Evolutionary conservation across 1,140 invertebrate genomes (phyloP), one percentile per base, ranked within the genome.

Genomic region (Cydia strobilella): DNA sequence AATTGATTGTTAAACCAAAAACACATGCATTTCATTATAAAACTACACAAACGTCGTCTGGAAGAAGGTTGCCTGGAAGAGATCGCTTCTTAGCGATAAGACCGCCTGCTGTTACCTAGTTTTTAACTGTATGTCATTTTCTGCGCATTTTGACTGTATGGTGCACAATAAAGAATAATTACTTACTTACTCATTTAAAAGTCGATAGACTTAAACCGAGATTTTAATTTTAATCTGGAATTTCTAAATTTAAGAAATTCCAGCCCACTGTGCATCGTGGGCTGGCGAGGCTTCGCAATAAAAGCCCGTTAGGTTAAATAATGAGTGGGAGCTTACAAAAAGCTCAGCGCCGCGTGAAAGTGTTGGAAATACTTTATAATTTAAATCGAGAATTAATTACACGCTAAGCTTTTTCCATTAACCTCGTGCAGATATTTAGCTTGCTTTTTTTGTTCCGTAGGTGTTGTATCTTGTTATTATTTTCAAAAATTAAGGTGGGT

Each of bases 261-360:
- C 48, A 18, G 6, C n/a, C 15, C 48, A 18, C 48, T 51, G n/a
- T 51, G n/a, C 1, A 51, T 1, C 6, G 48, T 51, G 45, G 45
- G 45, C 45, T 48, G 45, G 15, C 13, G 48, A 13, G 42, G 42
- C 12, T 0, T 51, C n/a, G 48, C 48, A 6, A 7, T 51, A 51
- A 51, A 51, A 51, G n/a, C 48, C 65, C 20, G 9, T 69, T 69
- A 69, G 65, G 1, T 15, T 35, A 69, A 69, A 69, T 69, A 69
- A 35, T 69, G 15, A 69, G 27, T 35, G 65, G 6, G 31, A 39
- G 65, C 31, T 35, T 18, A 69, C 65, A 35, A 69, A 35, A 69
- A 35, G 31, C 65, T 39, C 23, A 3, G 20, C 18, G 54, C 54
- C 48, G 48, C 48, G 15, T 59, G 18, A 23, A 59, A 54, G 51